Evolutionary conservation across 1,140 invertebrate species (phyloP).

Genomic region (Hetaerina americana): DNA sequence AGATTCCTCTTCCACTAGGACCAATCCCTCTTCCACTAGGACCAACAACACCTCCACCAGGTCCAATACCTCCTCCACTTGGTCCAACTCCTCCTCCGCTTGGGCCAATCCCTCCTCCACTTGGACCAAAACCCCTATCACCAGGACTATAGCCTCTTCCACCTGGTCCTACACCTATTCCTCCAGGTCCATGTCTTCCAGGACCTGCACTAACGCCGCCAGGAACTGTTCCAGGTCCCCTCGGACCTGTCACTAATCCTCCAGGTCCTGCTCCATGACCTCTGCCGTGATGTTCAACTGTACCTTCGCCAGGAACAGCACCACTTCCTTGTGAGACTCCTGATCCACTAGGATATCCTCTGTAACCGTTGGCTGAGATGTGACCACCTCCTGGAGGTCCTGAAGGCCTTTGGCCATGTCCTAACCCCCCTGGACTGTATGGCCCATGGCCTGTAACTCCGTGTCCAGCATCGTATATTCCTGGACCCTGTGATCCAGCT

Average conservation of each 20-base stretch:
- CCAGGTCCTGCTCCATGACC: background rate
- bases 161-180: background rate
- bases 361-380: too few species aligned
- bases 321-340: too few species aligned
- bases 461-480: background rate
- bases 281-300: background rate
- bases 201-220: background rate
- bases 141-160: background rate
- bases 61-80: constrained; percentile 1
- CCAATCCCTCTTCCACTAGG: background rate
- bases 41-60: background rate
- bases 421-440: background rate
- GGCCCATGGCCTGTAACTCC: background rate
- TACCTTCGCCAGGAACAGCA: constrained; percentile 10
- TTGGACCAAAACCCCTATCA: background rate
- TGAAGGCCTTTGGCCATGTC: too few species aligned
- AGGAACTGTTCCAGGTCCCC: background rate
- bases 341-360: background rate
- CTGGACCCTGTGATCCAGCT: constrained; percentile 8
- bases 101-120: background rate
- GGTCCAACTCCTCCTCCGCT: background rate
- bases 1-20: constrained; percentile 9
- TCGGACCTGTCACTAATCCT: background rate
- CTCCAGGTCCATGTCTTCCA: background rate
- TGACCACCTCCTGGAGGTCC: too few species aligned